These are phyloP conservation scores for Acheta domesticus DNA, from an alignment of 2,888 invertebrate genomes.

Conservation along the genomic window DNA sequence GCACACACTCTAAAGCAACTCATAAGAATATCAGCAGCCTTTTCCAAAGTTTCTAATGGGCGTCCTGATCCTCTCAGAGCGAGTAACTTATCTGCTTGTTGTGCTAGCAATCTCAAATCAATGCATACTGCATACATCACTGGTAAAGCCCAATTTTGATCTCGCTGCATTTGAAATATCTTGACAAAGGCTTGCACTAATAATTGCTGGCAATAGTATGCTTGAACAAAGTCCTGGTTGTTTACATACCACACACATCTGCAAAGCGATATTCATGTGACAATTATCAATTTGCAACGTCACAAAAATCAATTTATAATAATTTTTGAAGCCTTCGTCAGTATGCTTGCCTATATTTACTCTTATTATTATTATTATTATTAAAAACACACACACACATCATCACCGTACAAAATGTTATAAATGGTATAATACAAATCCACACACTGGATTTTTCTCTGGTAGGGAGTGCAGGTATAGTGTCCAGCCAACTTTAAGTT, in stretches of 20 bases:
- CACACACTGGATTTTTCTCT: too few species aligned
- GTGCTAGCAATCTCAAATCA: constrained; percentile 81
- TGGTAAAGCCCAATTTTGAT: constrained; percentile 96
- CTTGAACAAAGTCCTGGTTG: constrained; percentile 53
- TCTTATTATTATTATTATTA: too few species aligned
- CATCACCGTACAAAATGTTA: too few species aligned
- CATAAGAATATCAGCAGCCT: constrained; percentile 90
- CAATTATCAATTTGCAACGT: too few species aligned
- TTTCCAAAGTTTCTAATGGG: constrained; percentile 71
- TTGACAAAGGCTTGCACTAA: constrained; percentile 76
- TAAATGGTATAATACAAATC: too few species aligned
- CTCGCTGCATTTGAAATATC: constrained; percentile 80
- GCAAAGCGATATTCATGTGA: constrained; percentile 33
- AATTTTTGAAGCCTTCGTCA: too few species aligned
- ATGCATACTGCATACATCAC: constrained; percentile 86
- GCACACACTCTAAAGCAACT: constrained; percentile 93
- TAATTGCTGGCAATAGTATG: constrained; percentile 74
- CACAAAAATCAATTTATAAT: too few species aligned
- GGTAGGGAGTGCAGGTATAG: too few species aligned
- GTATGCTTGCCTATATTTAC: too few species aligned
- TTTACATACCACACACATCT: constrained; percentile 55
- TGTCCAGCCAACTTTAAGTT: too few species aligned
- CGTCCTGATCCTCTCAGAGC: constrained; percentile 43
- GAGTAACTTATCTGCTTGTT: constrained; percentile 67
- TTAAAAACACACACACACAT: too few species aligned